phyloP scores from a whole-genome alignment of 2,888 invertebrate species.

The Pachycephus smyrnensis region DNA sequence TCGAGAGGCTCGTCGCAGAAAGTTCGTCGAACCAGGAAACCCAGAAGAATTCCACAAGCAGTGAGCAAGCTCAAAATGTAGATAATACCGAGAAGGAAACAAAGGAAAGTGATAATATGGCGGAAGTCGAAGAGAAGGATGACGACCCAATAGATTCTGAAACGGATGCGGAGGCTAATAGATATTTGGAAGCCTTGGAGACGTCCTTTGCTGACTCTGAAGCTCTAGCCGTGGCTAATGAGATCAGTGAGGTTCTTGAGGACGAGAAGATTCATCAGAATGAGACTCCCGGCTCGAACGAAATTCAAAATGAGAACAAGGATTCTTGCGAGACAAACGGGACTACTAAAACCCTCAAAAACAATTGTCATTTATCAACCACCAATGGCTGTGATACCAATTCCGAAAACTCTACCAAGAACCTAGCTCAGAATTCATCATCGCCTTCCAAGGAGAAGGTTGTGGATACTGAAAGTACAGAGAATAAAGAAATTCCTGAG shows the following conservation, averaged over 20 bases:
- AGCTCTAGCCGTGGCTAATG: slow-evolving; percentile 10
- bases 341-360: background rate
- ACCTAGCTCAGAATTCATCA: slow-evolving; percentile 8
- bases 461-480: background rate
- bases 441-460: background rate
- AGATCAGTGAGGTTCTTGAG: slow-evolving; percentile 14
- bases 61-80: background rate
- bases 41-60: background rate
- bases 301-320: slow-evolving; percentile 15
- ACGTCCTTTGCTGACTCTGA: slow-evolving; percentile 20
- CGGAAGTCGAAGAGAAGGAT: background rate
- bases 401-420: slow-evolving; percentile 13
- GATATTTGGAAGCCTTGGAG: slow-evolving; percentile 16
- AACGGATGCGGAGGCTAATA: slow-evolving; percentile 15
- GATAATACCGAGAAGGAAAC: background rate
- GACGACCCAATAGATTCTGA: slow-evolving; percentile 4
- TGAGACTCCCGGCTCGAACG: slow-evolving; percentile 10
- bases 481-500: background rate
- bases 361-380: background rate
- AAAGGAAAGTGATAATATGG: slow-evolving; percentile 12
- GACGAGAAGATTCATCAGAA: slow-evolving; percentile 4
- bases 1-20: slow-evolving; percentile 53
- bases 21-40: slow-evolving; percentile 14
- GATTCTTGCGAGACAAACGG: slow-evolving; percentile 3
- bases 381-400: slow-evolving; percentile 31